These are phyloP conservation scores for Parelbella ahira DNA, from an alignment of 2,888 invertebrate genomes.

Conservation along the genomic window DNA sequence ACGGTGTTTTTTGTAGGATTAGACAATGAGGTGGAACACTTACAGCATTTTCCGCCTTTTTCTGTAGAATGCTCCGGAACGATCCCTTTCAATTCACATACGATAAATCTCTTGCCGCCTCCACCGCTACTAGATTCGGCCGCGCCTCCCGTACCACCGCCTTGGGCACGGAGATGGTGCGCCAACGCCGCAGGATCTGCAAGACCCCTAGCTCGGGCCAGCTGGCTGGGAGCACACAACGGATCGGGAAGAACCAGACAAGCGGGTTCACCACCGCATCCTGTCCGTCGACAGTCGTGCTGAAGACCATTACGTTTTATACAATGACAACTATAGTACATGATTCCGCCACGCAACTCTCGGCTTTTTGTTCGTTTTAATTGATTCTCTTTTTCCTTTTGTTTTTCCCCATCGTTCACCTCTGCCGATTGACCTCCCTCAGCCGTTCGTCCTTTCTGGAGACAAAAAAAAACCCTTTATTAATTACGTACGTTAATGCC, in stretches of 20 bases:
- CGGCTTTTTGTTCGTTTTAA: conserved; percentile 72
- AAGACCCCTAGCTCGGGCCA: conserved; percentile 67
- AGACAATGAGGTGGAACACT: conserved; percentile 45
- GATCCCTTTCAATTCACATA: conserved; percentile 68
- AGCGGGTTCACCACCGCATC: conserved; percentile 74
- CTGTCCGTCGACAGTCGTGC: conserved; percentile 78
- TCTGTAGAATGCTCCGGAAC: conserved; percentile 45
- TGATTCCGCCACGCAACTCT: conserved; percentile 76
- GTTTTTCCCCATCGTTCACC: conserved; percentile 62
- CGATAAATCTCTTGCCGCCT: conserved; percentile 64
- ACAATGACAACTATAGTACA: conserved; percentile 81
- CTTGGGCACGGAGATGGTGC: conserved; percentile 47
- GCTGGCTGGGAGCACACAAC: conserved; percentile 74
- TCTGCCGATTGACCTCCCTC: conserved; percentile 45
- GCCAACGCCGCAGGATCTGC: conserved; percentile 60
- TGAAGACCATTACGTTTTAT: conserved; percentile 81
- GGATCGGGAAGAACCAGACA: conserved; percentile 79
- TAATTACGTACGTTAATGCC: conserved; percentile 16
- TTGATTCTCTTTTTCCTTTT: conserved; percentile 64
- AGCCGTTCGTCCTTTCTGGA: conserved; percentile 53
- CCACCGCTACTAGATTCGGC: conserved; percentile 37
- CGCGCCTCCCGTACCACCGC: conserved; percentile 38
- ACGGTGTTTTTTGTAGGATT: conserved; percentile 31
- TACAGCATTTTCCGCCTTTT: conserved; percentile 60
- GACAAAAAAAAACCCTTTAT: conserved; percentile 29